A percentile compares a stretch with the other conserved stretches of the same genome.
Evolutionary conservation across 2,797 vertebrate genomes (phyloP).

Genomic region (Avahi laniger): DNA sequence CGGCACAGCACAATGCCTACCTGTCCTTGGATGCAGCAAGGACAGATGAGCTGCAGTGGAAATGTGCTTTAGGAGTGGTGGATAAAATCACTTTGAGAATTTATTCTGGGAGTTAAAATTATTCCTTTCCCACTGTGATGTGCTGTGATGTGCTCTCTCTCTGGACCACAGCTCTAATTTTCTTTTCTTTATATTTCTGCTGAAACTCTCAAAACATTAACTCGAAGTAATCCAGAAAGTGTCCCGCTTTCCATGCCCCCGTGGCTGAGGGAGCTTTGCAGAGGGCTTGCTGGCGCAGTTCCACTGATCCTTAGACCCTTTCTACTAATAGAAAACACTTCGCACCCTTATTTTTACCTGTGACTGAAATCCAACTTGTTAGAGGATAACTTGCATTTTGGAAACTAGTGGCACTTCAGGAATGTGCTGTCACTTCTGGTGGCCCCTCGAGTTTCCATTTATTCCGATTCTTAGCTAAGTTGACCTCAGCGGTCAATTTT

Average conservation of each 20-base stretch:
- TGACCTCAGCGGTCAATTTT: neutral
- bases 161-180: neutral
- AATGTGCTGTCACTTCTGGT: neutral
- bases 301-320: neutral
- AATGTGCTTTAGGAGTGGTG: neutral
- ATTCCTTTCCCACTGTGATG: neutral
- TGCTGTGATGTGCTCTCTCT: neutral
- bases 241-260: rapidly evolving
- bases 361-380: neutral
- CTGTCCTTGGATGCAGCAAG: neutral
- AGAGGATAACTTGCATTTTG: neutral
- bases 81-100: neutral
- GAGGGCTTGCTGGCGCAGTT: neutral
- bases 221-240: neutral
- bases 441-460: neutral
- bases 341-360: neutral
- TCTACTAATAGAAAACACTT: neutral
- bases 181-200: neutral
- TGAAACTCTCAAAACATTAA: neutral
- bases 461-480: neutral
- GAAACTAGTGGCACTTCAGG: neutral
- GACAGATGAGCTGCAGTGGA: neutral
- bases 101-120: neutral
- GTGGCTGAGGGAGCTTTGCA: neutral
- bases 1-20: neutral